Percentiles rank a stretch among this genome's conserved stretches.
These are phyloP conservation scores for Paradisaea rubra DNA, from an alignment of 2,113 vertebrate species.

Conservation along the genomic window DNA sequence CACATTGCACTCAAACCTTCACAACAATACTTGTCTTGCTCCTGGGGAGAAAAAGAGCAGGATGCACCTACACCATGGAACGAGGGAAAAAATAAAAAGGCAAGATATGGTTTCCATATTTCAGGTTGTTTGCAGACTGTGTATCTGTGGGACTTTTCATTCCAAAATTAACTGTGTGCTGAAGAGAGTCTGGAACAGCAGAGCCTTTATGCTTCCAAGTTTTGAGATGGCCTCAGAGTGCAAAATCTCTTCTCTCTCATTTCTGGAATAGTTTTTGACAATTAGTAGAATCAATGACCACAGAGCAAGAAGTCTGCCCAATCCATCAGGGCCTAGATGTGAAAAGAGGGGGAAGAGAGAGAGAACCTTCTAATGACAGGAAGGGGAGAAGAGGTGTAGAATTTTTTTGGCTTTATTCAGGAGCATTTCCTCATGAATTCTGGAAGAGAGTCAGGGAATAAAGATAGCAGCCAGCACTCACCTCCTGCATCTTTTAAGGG, in stretches of 20 bases:
- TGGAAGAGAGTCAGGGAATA: constrained; percentile 35
- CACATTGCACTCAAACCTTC: neutral
- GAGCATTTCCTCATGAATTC: constrained; percentile 37
- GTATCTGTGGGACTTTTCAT: neutral
- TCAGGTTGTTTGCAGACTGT: neutral
- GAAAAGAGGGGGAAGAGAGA: constrained; percentile 1
- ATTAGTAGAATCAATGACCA: constrained; percentile 29
- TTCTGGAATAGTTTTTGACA: constrained; percentile 39
- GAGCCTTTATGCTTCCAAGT: constrained; percentile 6
- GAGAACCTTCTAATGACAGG: constrained; percentile 22
- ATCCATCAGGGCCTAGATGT: constrained; percentile 33
- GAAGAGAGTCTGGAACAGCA: constrained; percentile 29
- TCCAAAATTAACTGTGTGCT: constrained; percentile 16
- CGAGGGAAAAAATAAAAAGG: neutral
- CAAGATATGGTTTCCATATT: neutral
- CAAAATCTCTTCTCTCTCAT: neutral
- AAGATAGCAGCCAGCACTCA: constrained; percentile 38
- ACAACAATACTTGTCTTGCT: neutral
- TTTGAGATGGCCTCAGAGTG: neutral
- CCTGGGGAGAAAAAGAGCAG: neutral
- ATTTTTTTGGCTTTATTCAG: constrained; percentile 20
- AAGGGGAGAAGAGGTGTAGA: constrained; percentile 24
- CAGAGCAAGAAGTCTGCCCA: constrained; percentile 13
- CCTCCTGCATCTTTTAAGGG: constrained; percentile 12
- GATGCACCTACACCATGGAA: neutral